Evolutionary conservation across 64 coral and sea anemone genomes (phyloP).

Genomic region (Platygyra sinensis): DNA sequence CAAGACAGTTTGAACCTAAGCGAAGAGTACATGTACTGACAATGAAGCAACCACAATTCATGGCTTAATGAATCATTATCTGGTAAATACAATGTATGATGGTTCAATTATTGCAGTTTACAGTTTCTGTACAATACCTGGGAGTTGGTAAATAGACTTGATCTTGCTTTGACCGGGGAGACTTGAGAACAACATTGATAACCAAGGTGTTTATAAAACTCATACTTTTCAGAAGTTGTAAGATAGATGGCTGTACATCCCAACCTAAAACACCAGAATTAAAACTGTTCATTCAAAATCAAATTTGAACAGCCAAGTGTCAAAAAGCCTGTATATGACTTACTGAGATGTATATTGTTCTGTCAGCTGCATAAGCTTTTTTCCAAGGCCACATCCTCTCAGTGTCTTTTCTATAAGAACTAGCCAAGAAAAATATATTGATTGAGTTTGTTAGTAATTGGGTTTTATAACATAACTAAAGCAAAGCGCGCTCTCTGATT

Average conservation of each 20-base stretch:
- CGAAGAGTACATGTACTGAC: too few species aligned
- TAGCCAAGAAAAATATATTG: too few species aligned
- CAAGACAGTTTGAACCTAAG: too few species aligned
- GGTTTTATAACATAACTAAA: too few species aligned
- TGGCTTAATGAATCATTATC: too few species aligned
- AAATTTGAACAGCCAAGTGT: not conserved
- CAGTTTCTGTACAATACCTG: constrained; percentile 60
- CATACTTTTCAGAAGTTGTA: constrained; percentile 77
- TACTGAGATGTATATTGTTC: constrained; percentile 76
- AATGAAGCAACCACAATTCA: too few species aligned
- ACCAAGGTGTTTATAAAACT: constrained; percentile 92
- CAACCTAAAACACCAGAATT: constrained; percentile 35
- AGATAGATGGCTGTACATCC: constrained; percentile 76
- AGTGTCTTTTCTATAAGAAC: constrained; percentile 70
- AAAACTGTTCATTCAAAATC: not conserved
- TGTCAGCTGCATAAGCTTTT: constrained; percentile 80
- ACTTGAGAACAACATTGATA: constrained; percentile 74
- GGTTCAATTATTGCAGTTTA: not conserved
- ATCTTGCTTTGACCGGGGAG: constrained; percentile 62
- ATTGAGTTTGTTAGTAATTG: too few species aligned
- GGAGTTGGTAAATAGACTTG: constrained; percentile 48
- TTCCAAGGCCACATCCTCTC: constrained; percentile 89
- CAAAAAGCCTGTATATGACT: not conserved
- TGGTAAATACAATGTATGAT: too few species aligned
- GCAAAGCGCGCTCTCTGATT: too few species aligned